Percentiles rank a stretch among this genome's conserved stretches.
Evolutionary conservation across 1,140 invertebrate genomes (phyloP).

Genomic region (Agrilus planipennis): DNA sequence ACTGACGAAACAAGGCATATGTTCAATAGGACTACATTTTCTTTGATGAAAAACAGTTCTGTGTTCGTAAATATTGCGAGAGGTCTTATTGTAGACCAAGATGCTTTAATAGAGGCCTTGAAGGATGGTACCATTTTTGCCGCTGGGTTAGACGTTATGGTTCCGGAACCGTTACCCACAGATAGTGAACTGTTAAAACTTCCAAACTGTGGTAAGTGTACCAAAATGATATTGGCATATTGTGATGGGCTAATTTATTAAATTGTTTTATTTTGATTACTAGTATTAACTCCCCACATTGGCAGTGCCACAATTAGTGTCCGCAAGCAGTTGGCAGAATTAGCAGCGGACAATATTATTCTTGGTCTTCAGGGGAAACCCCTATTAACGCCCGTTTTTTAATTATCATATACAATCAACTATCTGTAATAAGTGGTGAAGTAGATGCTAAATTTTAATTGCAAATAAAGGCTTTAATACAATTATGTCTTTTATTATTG

Average conservation of each 20-base stretch:
- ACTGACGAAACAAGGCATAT: constrained; percentile 63
- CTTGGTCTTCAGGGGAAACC: constrained; percentile 55
- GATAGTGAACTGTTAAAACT: constrained; percentile 67
- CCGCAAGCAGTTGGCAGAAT: constrained; percentile 60
- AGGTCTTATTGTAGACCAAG: constrained; percentile 69
- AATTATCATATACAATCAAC: too few species aligned
- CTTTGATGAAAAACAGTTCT: constrained; percentile 73
- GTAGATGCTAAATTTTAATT: not conserved
- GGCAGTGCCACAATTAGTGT: constrained; percentile 71
- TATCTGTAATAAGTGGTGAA: too few species aligned
- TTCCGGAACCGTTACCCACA: constrained; percentile 80
- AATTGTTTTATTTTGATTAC: constrained; percentile 15
- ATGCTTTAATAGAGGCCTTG: constrained; percentile 65
- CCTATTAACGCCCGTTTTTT: constrained; percentile 41
- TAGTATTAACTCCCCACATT: constrained; percentile 71
- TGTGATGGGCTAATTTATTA: too few species aligned
- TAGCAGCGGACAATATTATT: constrained; percentile 68
- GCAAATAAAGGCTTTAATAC: not conserved
- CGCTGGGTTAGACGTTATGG: constrained; percentile 87
- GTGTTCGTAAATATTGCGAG: constrained; percentile 77
- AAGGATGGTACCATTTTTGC: constrained; percentile 59
- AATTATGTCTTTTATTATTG: not conserved
- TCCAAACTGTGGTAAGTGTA: constrained; percentile 61
- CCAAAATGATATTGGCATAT: too few species aligned
- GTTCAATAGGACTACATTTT: constrained; percentile 61